These are phyloP conservation scores for Pachycephus smyrnensis DNA, from an alignment of 2,888 invertebrate species.

Conservation along the genomic window DNA sequence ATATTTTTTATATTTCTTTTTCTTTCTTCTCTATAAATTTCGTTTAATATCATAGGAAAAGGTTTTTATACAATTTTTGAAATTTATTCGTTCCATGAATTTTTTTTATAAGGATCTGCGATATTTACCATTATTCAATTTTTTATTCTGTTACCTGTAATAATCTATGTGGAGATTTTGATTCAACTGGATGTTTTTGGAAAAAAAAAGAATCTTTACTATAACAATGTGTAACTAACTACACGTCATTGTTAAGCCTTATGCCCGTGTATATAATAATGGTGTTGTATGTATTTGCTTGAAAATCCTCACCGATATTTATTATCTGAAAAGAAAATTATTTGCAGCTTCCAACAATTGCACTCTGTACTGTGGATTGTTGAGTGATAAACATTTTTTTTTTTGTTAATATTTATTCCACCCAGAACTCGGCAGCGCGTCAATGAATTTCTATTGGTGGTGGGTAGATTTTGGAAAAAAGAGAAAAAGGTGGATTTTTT, in stretches of 20 bases:
- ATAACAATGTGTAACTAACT: neutral
- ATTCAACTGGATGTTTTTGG: neutral
- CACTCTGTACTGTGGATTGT: neutral
- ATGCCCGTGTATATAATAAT: neutral
- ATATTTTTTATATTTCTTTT: neutral
- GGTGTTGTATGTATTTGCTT: neutral
- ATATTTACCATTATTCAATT: neutral
- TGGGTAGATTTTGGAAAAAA: neutral
- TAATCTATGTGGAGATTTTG: neutral
- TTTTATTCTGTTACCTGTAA: neutral
- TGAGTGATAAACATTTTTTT: neutral
- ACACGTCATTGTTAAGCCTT: neutral
- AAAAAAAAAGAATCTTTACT: neutral
- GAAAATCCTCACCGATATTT: neutral
- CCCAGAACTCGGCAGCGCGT: no score
- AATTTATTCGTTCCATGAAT: neutral
- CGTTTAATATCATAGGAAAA: no score
- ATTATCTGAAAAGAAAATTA: neutral
- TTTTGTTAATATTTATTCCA: neutral
- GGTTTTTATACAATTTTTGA: neutral
- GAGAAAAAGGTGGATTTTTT: neutral
- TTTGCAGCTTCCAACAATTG: neutral
- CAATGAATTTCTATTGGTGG: neutral
- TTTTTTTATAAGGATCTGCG: no score
- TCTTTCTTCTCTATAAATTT: no score